Conservation (phyloP, 2,888 invertebrate genomes). For the Tipula vernalis region DNA sequence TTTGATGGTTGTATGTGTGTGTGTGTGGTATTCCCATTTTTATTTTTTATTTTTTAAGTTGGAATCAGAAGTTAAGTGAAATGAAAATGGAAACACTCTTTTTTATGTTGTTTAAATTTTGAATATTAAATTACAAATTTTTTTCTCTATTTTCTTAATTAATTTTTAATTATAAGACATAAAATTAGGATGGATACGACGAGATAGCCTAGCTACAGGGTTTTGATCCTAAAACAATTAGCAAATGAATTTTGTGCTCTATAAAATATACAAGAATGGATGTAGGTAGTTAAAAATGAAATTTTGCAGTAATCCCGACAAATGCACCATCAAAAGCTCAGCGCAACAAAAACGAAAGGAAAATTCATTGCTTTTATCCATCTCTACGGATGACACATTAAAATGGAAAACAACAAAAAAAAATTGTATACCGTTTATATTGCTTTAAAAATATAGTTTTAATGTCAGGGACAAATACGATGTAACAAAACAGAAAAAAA, state of each 20-base stretch:
- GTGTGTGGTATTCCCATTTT: neutral
- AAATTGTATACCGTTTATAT: neutral
- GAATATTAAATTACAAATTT: neutral
- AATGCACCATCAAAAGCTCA: neutral
- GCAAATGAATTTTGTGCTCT: neutral
- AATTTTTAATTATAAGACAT: neutral
- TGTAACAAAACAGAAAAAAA: neutral
- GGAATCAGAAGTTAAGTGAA: neutral
- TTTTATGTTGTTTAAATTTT: neutral
- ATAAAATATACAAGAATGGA: too few relatives aligned
- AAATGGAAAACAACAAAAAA: neutral
- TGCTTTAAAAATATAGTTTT: neutral
- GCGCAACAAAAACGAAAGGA: neutral
- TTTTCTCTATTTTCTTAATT: neutral
- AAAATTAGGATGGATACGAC: neutral
- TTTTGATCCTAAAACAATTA: neutral
- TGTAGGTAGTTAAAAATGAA: neutral
- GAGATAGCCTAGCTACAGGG: neutral
- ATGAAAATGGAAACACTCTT: neutral
- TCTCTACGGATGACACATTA: neutral
- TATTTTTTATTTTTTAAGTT: neutral
- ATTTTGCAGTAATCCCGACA: neutral
- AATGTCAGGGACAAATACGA: neutral
- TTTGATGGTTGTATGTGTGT: neutral
- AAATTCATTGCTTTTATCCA: neutral